Evolutionary conservation across 92 coral and sea anemone species (phyloP).

Genomic region (Porites cylindrica): DNA sequence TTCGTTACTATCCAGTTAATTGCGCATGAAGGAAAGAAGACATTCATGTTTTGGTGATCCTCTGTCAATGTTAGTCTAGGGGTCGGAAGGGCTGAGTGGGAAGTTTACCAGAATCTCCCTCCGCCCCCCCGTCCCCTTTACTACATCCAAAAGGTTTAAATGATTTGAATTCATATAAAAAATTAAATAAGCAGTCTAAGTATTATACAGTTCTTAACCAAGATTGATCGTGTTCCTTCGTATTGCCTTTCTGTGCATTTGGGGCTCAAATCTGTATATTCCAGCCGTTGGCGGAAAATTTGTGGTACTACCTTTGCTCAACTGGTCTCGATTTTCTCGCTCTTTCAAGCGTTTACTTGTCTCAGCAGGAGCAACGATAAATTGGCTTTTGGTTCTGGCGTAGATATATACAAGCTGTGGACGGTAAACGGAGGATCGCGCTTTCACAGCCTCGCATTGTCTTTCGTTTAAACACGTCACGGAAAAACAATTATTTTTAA

Average conservation of each 20-base stretch:
- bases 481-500: conserved; percentile 87
- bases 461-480: conserved; percentile 83
- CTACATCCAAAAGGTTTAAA: too few species aligned
- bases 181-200: background rate
- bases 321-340: background rate
- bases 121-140: too few species aligned
- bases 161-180: too few species aligned
- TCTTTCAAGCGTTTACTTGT: conserved; percentile 30
- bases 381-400: conserved; percentile 77
- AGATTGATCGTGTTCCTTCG: background rate
- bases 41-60: too few species aligned
- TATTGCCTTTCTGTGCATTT: conserved; percentile 17
- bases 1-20: too few species aligned
- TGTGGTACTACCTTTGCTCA: background rate
- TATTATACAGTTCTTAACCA: background rate
- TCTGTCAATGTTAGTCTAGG: too few species aligned
- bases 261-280: conserved; percentile 24
- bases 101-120: too few species aligned
- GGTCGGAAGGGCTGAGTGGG: too few species aligned
- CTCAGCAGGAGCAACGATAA: background rate
- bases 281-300: background rate
- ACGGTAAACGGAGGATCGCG: conserved; percentile 77
- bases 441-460: conserved; percentile 88
- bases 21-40: too few species aligned
- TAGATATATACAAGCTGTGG: conserved; percentile 89